Conservation (phyloP, 2,113 vertebrate species). For the Piprites chloris region DNA sequence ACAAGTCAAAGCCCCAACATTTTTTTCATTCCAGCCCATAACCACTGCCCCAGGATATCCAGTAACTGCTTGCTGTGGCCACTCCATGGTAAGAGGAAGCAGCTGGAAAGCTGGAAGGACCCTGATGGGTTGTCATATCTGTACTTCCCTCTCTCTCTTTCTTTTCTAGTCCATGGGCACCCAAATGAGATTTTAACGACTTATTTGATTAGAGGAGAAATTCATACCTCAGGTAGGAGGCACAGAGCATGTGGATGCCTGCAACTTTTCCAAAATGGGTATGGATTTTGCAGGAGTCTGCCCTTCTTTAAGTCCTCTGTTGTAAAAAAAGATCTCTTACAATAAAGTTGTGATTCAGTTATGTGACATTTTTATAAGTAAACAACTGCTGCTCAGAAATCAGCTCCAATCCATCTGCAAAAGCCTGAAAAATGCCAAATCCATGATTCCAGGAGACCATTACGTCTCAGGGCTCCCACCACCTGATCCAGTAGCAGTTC, state of each 20-base stretch:
- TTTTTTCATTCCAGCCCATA: background rate
- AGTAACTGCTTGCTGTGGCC: background rate
- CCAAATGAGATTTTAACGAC: background rate
- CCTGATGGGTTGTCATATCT: background rate
- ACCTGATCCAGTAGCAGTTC: conserved; percentile 20
- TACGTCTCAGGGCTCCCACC: background rate
- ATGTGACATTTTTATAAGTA: background rate
- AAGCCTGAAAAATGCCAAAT: background rate
- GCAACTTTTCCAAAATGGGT: fast-evolving
- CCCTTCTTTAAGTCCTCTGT: background rate
- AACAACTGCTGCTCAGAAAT: background rate
- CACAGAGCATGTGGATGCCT: background rate
- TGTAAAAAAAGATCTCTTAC: background rate
- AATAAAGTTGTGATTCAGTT: background rate
- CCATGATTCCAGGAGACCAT: background rate
- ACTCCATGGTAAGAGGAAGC: background rate
- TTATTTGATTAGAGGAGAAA: background rate
- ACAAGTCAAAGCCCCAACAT: background rate
- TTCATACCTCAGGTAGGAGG: background rate
- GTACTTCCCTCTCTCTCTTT: background rate
- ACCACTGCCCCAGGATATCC: background rate
- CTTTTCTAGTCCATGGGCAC: background rate
- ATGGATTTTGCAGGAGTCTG: background rate
- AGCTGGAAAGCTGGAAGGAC: background rate
- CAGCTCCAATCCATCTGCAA: background rate